phyloP scores from a whole-genome alignment of 92 coral and sea anemone genomes.

The Blastomussa wellsi region DNA sequence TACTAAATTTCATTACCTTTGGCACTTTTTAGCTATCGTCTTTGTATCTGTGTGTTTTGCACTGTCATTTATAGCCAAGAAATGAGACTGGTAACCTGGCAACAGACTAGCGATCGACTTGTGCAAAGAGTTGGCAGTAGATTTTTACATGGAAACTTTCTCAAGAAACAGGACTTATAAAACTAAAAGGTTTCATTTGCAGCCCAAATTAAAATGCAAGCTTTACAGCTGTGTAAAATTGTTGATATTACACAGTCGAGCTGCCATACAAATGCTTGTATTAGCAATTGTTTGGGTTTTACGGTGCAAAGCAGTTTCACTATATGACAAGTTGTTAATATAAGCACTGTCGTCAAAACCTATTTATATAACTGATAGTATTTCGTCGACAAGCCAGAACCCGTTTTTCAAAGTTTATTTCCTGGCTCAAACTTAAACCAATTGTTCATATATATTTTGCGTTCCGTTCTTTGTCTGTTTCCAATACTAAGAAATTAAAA shows the following conservation, averaged over 20 bases:
- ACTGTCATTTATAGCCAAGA: not conserved
- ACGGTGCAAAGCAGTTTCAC: not conserved
- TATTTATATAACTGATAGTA: not conserved
- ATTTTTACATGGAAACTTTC: not conserved
- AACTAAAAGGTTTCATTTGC: too few relatives aligned
- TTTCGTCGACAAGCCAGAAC: not conserved
- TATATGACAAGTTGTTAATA: not conserved
- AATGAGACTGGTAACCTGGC: conserved; percentile 3
- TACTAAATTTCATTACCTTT: not conserved
- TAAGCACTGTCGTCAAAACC: not conserved
- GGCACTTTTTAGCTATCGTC: not conserved
- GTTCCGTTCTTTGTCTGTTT: not conserved
- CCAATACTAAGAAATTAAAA: not conserved
- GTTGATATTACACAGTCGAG: not conserved
- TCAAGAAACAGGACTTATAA: not conserved
- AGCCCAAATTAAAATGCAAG: not conserved
- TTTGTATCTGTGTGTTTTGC: not conserved
- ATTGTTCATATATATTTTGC: not conserved
- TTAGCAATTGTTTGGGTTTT: conserved; percentile 6
- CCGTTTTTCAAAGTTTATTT: not conserved
- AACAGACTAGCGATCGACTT: not conserved
- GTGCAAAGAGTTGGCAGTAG: not conserved
- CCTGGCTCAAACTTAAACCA: not conserved
- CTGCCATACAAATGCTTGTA: not conserved
- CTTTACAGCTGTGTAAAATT: too few relatives aligned